phyloP scores from a whole-genome alignment of 1,140 invertebrate species.

The Spodoptera frugiperda region DNA sequence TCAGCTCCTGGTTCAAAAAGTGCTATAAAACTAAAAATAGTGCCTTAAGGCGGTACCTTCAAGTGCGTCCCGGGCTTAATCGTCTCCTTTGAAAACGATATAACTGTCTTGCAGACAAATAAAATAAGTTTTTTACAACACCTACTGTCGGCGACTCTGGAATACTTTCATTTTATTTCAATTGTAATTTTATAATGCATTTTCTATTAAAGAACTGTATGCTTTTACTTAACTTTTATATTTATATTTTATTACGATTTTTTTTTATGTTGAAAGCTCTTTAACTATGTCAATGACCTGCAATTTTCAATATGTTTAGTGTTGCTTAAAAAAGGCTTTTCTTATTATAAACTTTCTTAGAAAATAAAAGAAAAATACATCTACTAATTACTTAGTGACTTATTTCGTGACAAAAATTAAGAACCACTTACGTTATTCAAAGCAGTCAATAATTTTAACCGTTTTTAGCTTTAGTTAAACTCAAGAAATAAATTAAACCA shows the following conservation, averaged over 20 bases:
- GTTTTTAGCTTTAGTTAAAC: too few relatives aligned
- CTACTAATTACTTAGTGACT: too few relatives aligned
- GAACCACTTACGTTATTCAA: too few relatives aligned
- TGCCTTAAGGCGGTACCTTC: conserved; percentile 51
- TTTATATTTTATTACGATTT: conserved; percentile 20
- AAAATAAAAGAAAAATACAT: too few relatives aligned
- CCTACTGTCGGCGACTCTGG: conserved; percentile 59
- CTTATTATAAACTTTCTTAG: too few relatives aligned
- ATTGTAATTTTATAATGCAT: conserved; percentile 66
- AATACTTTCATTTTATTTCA: conserved; percentile 63
- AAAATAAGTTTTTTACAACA: conserved; percentile 68
- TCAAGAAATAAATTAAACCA: neutral
- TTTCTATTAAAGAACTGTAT: conserved; percentile 27
- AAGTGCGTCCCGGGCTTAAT: conserved; percentile 61
- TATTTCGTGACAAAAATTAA: too few relatives aligned
- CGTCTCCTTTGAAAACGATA: conserved; percentile 60
- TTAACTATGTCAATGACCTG: neutral
- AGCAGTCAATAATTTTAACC: too few relatives aligned
- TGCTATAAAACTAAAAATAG: conserved; percentile 71
- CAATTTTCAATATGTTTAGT: too few relatives aligned
- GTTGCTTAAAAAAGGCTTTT: too few relatives aligned
- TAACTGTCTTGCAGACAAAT: conserved; percentile 63
- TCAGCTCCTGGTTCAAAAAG: conserved; percentile 53
- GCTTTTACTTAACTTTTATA: conserved; percentile 38
- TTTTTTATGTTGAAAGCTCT: conserved; percentile 24